Percentiles rank a stretch among this genome's conserved stretches.
These are phyloP conservation scores for Synanthedon myopaeformis DNA, from an alignment of 2,888 invertebrate species.

Conservation along the genomic window DNA sequence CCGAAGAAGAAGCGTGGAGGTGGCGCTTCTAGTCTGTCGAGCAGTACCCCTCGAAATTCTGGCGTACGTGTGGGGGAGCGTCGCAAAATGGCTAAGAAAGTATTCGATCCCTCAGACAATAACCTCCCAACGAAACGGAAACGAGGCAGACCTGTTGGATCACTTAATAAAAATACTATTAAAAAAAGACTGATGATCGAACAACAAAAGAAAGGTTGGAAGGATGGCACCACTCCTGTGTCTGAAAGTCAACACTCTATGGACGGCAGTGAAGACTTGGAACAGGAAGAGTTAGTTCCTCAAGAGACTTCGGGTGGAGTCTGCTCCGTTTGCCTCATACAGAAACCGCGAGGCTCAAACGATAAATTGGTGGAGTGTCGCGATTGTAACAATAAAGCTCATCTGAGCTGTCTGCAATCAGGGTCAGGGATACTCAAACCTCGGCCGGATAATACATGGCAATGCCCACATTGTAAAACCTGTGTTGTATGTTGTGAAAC, in stretches of 20 bases:
- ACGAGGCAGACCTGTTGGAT: conserved; percentile 75
- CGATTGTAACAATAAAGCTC: conserved; percentile 81
- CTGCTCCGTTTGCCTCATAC: conserved; percentile 73
- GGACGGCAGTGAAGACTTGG: conserved; percentile 59
- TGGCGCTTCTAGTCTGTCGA: conserved; percentile 29
- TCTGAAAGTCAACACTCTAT: conserved; percentile 52
- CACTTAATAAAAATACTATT: conserved; percentile 70
- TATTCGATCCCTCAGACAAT: conserved; percentile 88
- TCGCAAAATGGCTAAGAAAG: conserved; percentile 83
- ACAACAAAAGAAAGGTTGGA: conserved; percentile 30
- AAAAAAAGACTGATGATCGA: conserved; percentile 59
- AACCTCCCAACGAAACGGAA: conserved; percentile 79
- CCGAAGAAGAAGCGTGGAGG: conserved; percentile 44
- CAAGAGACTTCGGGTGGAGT: conserved; percentile 69
- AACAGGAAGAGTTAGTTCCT: conserved; percentile 45
- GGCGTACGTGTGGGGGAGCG: conserved; percentile 70
- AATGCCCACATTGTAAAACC: conserved; percentile 90
- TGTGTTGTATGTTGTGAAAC: conserved; percentile 86
- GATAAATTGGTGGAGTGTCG: conserved; percentile 77
- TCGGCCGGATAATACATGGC: conserved; percentile 80
- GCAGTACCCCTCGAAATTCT: conserved; percentile 35
- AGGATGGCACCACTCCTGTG: conserved; percentile 35
- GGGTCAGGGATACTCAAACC: conserved; percentile 75
- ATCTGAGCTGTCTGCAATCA: conserved; percentile 76
- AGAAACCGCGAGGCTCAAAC: conserved; percentile 68